Conservation (phyloP, 1,140 invertebrate species). For the Vanessa atalanta region DNA sequence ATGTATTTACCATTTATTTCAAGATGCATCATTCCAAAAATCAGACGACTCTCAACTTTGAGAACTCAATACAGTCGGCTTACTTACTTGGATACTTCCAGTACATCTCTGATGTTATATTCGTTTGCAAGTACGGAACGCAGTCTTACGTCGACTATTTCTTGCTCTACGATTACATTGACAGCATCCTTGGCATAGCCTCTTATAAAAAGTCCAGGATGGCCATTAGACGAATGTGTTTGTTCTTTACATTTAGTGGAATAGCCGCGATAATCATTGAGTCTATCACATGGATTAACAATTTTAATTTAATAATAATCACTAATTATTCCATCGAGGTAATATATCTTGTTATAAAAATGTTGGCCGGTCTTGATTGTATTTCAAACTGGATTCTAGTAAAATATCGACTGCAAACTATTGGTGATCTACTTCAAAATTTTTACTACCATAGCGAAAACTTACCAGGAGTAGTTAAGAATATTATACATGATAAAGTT, state of each 20-base stretch:
- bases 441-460: background rate
- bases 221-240: slow-evolving; percentile 7
- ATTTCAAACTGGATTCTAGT: slow-evolving; percentile 17
- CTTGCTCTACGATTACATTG: slow-evolving; percentile 37
- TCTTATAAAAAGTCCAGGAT: slow-evolving; percentile 27
- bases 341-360: slow-evolving; percentile 1
- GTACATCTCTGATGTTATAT: slow-evolving; percentile 36
- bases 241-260: slow-evolving; percentile 5
- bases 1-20: slow-evolving; percentile 11
- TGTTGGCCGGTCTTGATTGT: slow-evolving; percentile 4
- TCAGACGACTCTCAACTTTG: slow-evolving; percentile 5
- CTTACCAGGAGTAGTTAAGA: background rate
- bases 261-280: background rate
- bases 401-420: slow-evolving; percentile 10
- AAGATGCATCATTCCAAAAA: slow-evolving; percentile 6
- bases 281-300: background rate
- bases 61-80: slow-evolving; percentile 25
- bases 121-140: slow-evolving; percentile 30
- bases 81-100: slow-evolving; percentile 36
- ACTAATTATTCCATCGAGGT: slow-evolving; percentile 6
- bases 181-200: slow-evolving; percentile 33
- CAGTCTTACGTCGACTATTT: slow-evolving; percentile 33
- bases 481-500: background rate
- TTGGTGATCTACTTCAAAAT: slow-evolving; percentile 7
- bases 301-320: background rate